phyloP scores from a whole-genome alignment of 2,113 vertebrate genomes.

The Hemiprocne comata region DNA sequence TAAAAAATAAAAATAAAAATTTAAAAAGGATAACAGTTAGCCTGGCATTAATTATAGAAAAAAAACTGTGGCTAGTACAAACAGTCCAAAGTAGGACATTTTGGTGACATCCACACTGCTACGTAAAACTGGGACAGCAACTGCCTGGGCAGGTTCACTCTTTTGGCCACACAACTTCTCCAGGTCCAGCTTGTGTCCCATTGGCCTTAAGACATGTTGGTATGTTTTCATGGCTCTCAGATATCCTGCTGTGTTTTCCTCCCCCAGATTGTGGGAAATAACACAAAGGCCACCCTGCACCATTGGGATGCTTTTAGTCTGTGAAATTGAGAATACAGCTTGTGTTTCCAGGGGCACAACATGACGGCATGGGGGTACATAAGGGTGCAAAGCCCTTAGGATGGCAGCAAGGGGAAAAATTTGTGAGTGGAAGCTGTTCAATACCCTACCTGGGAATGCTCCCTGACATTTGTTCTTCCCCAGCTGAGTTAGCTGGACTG shows the following conservation, averaged over 20 bases:
- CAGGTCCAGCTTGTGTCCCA: neutral
- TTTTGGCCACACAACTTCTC: neutral
- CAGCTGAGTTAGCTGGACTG: neutral
- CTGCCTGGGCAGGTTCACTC: neutral
- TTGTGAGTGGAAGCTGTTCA: accelerated
- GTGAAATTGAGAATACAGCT: neutral
- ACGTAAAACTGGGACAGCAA: neutral
- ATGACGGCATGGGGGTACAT: accelerated
- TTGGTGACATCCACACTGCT: neutral
- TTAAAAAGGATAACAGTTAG: neutral
- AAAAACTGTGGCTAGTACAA: neutral
- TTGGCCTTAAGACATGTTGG: neutral
- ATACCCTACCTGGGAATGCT: neutral
- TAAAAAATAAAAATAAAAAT: neutral
- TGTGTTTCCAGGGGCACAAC: neutral
- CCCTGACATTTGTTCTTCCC: neutral
- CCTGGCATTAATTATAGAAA: neutral
- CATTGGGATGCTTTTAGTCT: neutral
- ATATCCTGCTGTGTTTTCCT: neutral
- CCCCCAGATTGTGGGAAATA: neutral
- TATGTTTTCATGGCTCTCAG: neutral
- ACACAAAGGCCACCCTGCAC: neutral
- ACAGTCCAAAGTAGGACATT: neutral
- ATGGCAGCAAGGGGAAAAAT: neutral
- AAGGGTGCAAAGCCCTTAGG: neutral